A percentile compares a stretch with the other conserved stretches of the same genome.
These are phyloP conservation scores for Bambusicola thoracicus DNA, from an alignment of 2,113 vertebrate species.

Conservation along the genomic window DNA sequence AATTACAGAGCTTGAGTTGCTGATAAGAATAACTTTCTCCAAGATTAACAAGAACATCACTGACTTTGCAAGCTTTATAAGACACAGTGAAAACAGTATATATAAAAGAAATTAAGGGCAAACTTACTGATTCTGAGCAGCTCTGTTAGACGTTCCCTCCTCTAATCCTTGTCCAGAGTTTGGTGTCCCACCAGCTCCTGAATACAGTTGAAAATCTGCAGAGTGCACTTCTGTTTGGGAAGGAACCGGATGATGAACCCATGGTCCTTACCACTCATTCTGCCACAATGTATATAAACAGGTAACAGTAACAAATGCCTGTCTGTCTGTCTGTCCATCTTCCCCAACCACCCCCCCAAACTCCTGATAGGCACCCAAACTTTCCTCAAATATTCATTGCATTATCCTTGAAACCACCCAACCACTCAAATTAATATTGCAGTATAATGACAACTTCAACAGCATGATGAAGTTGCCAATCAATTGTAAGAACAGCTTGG, in stretches of 20 bases:
- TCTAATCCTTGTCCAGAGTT: constrained; percentile 48
- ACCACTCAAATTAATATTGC: not conserved
- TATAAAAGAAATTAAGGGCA: not conserved
- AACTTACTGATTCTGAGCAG: not conserved
- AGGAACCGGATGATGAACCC: constrained; percentile 76
- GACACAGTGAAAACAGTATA: not conserved
- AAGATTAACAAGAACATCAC: not conserved
- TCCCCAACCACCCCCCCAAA: not conserved
- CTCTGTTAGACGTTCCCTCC: not conserved
- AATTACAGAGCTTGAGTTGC: not conserved
- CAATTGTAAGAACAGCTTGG: not conserved
- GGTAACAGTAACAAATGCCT: constrained; percentile 73
- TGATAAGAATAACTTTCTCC: not conserved
- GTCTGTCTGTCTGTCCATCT: too few species aligned
- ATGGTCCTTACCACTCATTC: constrained; percentile 78
- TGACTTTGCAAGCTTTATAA: not conserved
- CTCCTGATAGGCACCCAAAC: not conserved
- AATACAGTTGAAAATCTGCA: constrained; percentile 83
- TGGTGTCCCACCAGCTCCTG: constrained; percentile 76
- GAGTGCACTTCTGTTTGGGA: constrained; percentile 84
- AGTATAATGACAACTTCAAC: not conserved
- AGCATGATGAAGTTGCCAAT: not conserved
- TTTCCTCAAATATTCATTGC: not conserved
- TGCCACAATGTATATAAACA: constrained; percentile 88
- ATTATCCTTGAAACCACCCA: not conserved